Evolutionary conservation across 2,113 vertebrate genomes (phyloP).

Genomic region (Cyanoderma ruficeps): DNA sequence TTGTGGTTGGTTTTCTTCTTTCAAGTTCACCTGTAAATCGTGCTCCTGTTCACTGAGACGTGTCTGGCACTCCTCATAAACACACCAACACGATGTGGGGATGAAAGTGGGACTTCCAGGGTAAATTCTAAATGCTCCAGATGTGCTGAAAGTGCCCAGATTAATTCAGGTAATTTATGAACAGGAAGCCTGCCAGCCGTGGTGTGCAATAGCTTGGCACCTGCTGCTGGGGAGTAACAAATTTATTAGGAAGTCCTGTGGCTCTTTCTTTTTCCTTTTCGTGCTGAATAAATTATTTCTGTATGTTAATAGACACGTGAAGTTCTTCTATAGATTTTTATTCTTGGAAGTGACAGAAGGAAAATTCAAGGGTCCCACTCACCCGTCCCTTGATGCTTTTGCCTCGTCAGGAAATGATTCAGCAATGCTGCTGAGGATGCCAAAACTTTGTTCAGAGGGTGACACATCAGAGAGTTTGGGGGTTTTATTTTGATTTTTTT

Average conservation of each 20-base stretch:
- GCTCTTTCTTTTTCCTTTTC: not conserved
- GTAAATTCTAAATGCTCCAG: constrained; percentile 29
- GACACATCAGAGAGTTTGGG: not conserved
- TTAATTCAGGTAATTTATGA: constrained; percentile 37
- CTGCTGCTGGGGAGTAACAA: constrained; percentile 12
- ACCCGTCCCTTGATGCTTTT: not conserved
- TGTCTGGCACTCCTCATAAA: not conserved
- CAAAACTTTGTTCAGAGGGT: not conserved
- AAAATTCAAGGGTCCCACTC: not conserved
- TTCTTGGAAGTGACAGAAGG: not conserved
- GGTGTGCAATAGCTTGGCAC: not conserved
- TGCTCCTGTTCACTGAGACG: not conserved
- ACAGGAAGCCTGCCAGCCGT: not conserved
- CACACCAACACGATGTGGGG: not conserved
- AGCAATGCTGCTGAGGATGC: not conserved
- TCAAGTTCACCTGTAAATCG: not conserved
- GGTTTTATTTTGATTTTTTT: accelerated
- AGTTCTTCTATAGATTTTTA: not conserved
- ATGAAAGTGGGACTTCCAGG: not conserved
- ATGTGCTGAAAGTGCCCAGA: constrained; percentile 28
- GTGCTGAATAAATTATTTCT: not conserved
- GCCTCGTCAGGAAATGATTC: not conserved
- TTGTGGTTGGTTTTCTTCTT: not conserved
- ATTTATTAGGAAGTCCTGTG: not conserved
- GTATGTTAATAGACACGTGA: not conserved